Evolutionary conservation across 2,888 invertebrate genomes (phyloP), one percentile per base, ranked within the genome.

Genomic region (Mythimna ferrago): DNA sequence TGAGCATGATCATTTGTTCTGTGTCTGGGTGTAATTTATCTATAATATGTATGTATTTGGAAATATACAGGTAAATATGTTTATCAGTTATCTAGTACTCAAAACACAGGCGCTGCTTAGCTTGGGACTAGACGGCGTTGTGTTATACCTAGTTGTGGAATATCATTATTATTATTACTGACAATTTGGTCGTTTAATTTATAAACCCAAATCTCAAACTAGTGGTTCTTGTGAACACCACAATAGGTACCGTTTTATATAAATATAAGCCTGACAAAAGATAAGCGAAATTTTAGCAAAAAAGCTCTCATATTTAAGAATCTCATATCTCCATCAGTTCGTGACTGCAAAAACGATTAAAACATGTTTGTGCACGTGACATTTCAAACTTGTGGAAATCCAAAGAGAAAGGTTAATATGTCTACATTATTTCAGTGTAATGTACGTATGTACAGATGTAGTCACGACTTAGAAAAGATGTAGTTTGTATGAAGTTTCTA

Each of bases 331-430:
- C 14, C 71, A 69, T 75, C 69, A 73, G 76, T 76, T 89, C 89
- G 88, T 89, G 90, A 90, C 84, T 80, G 73, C 75, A 84, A 89
- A 85, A 89, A 87, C 83, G 71, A 82, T 82, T 77, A 81, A 76
- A 81, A 76, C 80, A 82, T 84, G 80, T 83, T 78, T 74, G 77
- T 66, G 76, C 78, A 81, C 86, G 83, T 91, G 90, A 90, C 92
- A 91, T 92, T 93, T 88, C 85, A 87, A 90, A 88, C 86, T 87
- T 87, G 86, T 88, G 90, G 89, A 92, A 91, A 90, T 88, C 78
- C 70, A 77, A 35, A 85, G 90, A 89, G 91, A 94, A 92, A 94
- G 93, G 94, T 92, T 90, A 91, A 90, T 89, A 84, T 82, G 83
- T 84, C 78, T 78, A 86, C 87, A 89, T 80, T 78, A 82, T 87